These are phyloP conservation scores for Cyprinodon diabolis DNA, from an alignment of 2,797 vertebrate genomes.

Conservation along the genomic window DNA sequence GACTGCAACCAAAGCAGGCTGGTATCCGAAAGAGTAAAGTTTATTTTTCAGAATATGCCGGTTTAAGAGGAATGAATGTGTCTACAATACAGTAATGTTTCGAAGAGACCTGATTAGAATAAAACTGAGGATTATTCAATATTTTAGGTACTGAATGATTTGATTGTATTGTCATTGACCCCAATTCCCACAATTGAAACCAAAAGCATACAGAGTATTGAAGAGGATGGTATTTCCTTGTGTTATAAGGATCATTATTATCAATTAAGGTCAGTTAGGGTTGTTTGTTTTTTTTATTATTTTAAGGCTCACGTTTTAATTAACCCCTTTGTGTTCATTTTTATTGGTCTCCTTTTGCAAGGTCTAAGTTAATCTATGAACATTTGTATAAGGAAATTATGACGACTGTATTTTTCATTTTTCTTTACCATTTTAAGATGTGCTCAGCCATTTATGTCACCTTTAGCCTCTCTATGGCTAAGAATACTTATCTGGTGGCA, in stretches of 20 bases:
- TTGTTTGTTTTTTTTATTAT: not conserved
- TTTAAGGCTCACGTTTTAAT: not conserved
- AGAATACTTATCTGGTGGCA: not conserved
- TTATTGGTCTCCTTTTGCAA: not conserved
- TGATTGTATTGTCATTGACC: not conserved
- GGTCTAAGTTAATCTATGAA: not conserved
- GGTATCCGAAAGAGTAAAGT: not conserved
- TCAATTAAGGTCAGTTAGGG: too few species aligned
- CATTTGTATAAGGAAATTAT: not conserved
- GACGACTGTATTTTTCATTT: not conserved
- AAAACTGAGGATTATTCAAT: not conserved
- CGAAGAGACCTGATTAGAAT: not conserved
- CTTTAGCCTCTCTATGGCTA: not conserved
- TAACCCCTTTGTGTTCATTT: not conserved
- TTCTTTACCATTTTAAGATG: not conserved
- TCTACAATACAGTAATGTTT: not conserved
- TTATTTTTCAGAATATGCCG: not conserved
- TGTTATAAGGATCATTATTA: too few species aligned
- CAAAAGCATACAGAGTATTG: not conserved
- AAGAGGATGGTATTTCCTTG: not conserved
- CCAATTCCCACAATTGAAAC: not conserved
- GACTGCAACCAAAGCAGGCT: constrained; percentile 1
- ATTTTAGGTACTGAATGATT: not conserved
- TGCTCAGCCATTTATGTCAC: not conserved
- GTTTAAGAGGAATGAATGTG: too few species aligned